Evolutionary conservation across 2,888 invertebrate species (phyloP).

Genomic region (Rhopalosiphum nymphaeae): DNA sequence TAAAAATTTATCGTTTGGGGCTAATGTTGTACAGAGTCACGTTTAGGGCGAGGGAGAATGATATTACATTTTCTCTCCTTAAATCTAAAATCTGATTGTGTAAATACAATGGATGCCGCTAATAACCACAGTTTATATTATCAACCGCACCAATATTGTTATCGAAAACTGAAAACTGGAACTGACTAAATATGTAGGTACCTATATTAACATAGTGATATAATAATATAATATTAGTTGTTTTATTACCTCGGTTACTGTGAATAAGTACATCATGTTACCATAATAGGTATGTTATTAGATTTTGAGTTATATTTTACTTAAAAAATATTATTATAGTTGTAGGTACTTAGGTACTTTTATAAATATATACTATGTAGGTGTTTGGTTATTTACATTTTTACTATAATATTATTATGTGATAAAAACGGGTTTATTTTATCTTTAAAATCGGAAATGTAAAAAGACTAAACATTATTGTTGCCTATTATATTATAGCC

Average conservation of each 20-base stretch:
- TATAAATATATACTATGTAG: background rate
- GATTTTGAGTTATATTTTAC: background rate
- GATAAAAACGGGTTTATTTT: background rate
- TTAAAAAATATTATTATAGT: background rate
- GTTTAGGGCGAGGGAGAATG: background rate
- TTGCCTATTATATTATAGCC: background rate
- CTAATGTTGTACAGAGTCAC: background rate
- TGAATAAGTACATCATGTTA: too few relatives aligned
- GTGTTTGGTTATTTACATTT: background rate
- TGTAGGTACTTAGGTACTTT: too few relatives aligned
- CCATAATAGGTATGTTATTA: background rate
- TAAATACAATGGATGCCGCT: background rate
- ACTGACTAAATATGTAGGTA: background rate
- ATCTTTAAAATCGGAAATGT: background rate
- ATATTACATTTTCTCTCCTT: slow-evolving; percentile 1
- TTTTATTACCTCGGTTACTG: background rate
- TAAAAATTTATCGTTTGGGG: slow-evolving; percentile 40
- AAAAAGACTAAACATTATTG: background rate
- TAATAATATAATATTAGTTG: background rate
- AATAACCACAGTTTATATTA: background rate
- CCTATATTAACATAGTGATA: background rate
- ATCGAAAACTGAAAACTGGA: background rate
- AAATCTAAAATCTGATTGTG: background rate
- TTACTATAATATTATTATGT: background rate
- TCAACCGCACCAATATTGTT: background rate